Evolutionary conservation across 2,888 invertebrate genomes (phyloP), one percentile per base, ranked within the genome.

Genomic region (Brenthis hecate): DNA sequence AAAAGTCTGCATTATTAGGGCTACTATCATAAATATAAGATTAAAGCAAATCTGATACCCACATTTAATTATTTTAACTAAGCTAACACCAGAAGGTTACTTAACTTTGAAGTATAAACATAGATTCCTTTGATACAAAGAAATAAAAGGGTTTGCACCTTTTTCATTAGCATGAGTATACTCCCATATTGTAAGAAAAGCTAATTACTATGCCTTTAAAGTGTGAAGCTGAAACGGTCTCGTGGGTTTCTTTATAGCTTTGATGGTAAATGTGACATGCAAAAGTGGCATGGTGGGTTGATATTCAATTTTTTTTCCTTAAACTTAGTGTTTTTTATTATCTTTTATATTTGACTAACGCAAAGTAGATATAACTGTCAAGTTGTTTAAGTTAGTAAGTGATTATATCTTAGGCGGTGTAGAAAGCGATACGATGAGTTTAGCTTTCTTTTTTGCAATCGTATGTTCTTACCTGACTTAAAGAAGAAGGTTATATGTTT

Each of bases 81-180:
- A 64, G 47, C 47, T 63, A 48, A 63, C 55, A 47, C 5, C 19
- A 5, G 47, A 23, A 19, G 43, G 32, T 65, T 50, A 32, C 16
- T 13, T 53, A 54, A 43, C 36, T 16, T 47, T 28, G 48, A 58
- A 11, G 3, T n/a, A 60, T 47, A 48, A 47, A 28, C 66, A 28
- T 6, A 65, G 58, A 48, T 28, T 58, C 28, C 8, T 50, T 48
- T 60, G 28, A 60, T 13, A 60, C 36, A 43, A 43, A 43, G 36
- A 50, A 54, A 47, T 53, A 48, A 53, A 60, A 48, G 14, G 36
- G 54, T 50, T 48, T 61, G 8, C 50, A 51, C 54, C 51, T 54
- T 65, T 66, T 66, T 60, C 32, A 60, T 60, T 54, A 60, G 48
- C 28, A 55, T 48, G 60, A 66, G 48, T 28, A 57, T 48, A 55